Conservation (phyloP, 2,113 vertebrate species). For the Otis tarda region DNA sequence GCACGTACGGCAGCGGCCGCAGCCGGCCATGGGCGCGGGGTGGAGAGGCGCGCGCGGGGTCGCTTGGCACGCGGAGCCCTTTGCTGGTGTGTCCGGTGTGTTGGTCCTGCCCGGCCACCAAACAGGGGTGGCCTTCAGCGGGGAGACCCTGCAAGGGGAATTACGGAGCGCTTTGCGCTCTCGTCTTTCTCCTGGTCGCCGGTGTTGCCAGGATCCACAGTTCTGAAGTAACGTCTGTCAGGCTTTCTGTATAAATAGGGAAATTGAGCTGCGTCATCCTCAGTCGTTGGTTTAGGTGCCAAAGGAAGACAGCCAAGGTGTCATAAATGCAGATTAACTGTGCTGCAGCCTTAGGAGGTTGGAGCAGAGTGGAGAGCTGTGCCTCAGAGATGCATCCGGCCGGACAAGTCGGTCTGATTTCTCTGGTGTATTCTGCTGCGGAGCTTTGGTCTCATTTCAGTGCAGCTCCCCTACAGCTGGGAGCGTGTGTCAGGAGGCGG, state of each 20-base stretch:
- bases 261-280: accelerated
- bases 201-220: accelerated
- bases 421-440: not conserved
- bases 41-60: not conserved
- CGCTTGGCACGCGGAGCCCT: not conserved
- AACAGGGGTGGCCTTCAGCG: accelerated
- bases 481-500: accelerated
- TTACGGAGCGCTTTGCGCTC: accelerated
- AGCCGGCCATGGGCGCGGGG: not conserved
- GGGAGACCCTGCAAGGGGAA: accelerated
- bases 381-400: accelerated
- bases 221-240: accelerated
- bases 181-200: accelerated
- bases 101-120: not conserved
- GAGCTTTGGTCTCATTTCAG: accelerated
- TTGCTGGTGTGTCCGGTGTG: accelerated
- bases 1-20: not conserved
- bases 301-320: not conserved
- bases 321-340: accelerated
- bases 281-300: not conserved
- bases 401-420: accelerated
- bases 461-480: not conserved
- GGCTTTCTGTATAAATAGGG: accelerated
- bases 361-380: not conserved
- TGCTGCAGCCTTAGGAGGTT: not conserved